Conservation (phyloP, 2,888 invertebrate genomes). For the Harpalus rufipes region DNA sequence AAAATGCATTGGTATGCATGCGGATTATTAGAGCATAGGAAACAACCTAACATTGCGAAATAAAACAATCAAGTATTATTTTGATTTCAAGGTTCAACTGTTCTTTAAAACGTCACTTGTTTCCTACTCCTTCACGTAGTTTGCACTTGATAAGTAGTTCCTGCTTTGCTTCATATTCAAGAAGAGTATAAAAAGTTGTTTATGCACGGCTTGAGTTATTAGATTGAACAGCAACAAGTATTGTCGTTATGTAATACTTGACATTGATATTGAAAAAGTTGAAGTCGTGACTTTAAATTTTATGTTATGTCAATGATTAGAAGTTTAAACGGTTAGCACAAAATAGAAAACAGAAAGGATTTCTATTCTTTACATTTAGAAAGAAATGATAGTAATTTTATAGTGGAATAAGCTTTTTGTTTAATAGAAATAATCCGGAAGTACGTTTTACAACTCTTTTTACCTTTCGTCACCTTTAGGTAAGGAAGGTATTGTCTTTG, state of each 20-base stretch:
- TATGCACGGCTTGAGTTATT: conserved; percentile 37
- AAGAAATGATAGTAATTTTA: no score
- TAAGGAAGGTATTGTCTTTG: no score
- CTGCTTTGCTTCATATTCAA: conserved; percentile 22
- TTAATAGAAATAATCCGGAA: no score
- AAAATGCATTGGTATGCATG: conserved; percentile 18
- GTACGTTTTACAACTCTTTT: no score
- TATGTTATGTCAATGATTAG: background rate
- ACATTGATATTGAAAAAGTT: conserved; percentile 12
- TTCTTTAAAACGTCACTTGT: background rate
- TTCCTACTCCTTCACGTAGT: conserved; percentile 11
- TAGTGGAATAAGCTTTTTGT: no score
- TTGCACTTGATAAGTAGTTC: conserved; percentile 31
- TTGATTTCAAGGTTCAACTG: conserved; percentile 45
- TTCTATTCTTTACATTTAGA: no score
- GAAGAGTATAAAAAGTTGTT: conserved; percentile 40
- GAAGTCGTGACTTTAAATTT: background rate
- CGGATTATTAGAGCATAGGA: conserved; percentile 50
- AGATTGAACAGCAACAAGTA: conserved; percentile 15
- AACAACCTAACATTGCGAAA: conserved; percentile 51
- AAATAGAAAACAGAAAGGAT: no score
- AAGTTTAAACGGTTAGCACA: no score
- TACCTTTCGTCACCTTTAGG: no score
- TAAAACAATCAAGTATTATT: conserved; percentile 11
- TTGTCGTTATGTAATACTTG: conserved; percentile 31